phyloP scores from a whole-genome alignment of 2,797 vertebrate species.

The Chelmon rostratus region DNA sequence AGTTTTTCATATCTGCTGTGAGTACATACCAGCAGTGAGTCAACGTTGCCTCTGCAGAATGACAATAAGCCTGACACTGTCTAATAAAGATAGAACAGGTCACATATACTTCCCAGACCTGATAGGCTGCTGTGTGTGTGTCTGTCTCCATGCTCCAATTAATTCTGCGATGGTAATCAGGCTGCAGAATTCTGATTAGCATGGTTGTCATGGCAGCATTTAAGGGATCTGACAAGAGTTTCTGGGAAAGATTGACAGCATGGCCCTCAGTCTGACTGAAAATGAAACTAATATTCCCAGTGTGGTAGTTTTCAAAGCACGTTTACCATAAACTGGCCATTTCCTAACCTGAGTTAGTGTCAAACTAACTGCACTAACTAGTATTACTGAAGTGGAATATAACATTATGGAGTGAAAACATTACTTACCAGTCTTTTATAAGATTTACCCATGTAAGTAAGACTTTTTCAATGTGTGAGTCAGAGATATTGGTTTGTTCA shows the following conservation, averaged over 20 bases:
- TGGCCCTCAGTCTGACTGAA: conserved; percentile 24
- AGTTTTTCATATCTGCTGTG: conserved; percentile 1
- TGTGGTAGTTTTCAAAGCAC: not conserved
- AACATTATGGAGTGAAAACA: not conserved
- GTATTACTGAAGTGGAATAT: not conserved
- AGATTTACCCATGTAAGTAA: not conserved
- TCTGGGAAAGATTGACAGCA: conserved; percentile 59
- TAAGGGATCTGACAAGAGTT: conserved; percentile 55
- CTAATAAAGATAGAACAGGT: conserved; percentile 44
- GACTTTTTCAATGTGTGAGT: no score
- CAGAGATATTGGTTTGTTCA: no score
- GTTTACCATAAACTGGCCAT: not conserved
- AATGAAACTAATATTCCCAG: not conserved
- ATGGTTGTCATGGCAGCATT: conserved; percentile 66
- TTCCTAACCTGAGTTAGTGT: not conserved
- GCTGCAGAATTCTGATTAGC: conserved; percentile 62
- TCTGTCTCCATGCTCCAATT: conserved; percentile 52
- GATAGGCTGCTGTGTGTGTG: conserved; percentile 21
- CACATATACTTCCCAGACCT: conserved; percentile 33
- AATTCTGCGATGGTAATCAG: conserved; percentile 64
- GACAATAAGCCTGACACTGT: not conserved
- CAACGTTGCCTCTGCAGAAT: conserved; percentile 27
- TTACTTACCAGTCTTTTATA: not conserved
- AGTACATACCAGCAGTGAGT: not conserved
- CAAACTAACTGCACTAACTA: not conserved